Evolutionary conservation across 2,888 invertebrate species (phyloP), one percentile per base, ranked within the genome.

Genomic region (Meteorus cinctellus): DNA sequence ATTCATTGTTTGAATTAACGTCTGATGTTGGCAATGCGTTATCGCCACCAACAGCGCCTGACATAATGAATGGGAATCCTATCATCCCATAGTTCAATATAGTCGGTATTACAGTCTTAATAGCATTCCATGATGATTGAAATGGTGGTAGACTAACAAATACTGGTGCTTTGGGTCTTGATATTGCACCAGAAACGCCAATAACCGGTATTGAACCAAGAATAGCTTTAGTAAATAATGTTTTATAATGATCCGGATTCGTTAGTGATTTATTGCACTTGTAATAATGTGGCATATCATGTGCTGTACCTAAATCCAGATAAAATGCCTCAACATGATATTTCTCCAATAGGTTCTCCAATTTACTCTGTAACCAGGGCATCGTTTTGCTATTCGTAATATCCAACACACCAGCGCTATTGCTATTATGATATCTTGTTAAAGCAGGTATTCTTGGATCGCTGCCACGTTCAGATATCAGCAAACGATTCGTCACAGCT

Each of bases 41-140:
- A 83, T 97, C 97, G 0, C 97, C 98, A 0, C 98, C 98, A 0
- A 98, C 96, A 4, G 97, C 95, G 0, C 98, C 98, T 0, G 98
- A 97, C 91, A 98, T 94, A 62, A 98, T 92, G 84, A 98, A 98
- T 0, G 97, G 97, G 89, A 96, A 98, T 0, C 98, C 98, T 69
- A 96, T 94, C 29, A 98, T 93, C 0, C 98, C 97, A 81, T 98
- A 95, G 0, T 95, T 95, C 29, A 97, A 90, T 75, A 97, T 94
- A 0, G 97, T 96, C 0, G 98, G 97, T 82, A 98, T 95, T 0
- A 98, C 94, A 10, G 94, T 93, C 78, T 93, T 92, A 24, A 97
- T 90, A 0, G 96, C 96, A 70, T 94, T 94, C 98, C 98, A 98
- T 0, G 95, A 94, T 0, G 97, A 96, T 78, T 96, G 94, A 72